phyloP scores from a whole-genome alignment of 2,888 invertebrate genomes.

The Gasteruption jaculator region DNA sequence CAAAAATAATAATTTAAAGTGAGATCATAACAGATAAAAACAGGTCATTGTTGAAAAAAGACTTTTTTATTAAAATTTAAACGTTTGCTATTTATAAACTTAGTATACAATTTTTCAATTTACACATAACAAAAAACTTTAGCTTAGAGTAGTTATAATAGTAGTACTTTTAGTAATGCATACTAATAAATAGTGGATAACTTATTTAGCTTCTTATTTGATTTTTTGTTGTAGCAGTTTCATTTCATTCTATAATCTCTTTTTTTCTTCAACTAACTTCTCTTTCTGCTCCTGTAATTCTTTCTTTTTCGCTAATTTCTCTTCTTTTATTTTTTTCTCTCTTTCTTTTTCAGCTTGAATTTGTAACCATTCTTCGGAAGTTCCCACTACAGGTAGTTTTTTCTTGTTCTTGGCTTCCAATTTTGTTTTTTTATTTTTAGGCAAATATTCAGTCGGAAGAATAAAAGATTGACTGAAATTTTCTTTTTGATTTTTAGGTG shows the following conservation, averaged over 20 bases:
- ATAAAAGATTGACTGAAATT: neutral
- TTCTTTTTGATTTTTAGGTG: neutral
- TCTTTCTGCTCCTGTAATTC: constrained; percentile 1
- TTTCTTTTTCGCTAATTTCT: constrained; percentile 6
- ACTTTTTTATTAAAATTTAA: no score
- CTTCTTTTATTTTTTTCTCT: constrained; percentile 1
- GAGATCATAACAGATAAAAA: no score
- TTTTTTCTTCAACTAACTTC: neutral
- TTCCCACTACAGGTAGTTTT: constrained; percentile 5
- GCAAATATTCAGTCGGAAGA: constrained; percentile 6
- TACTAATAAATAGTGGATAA: no score
- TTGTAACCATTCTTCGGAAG: constrained; percentile 6
- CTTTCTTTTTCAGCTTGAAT: constrained; percentile 4
- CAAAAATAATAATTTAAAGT: no score
- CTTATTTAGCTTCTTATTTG: neutral
- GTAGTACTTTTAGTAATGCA: no score
- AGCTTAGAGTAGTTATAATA: no score
- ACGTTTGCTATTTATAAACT: no score
- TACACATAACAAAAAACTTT: no score
- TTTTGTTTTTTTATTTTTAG: constrained; percentile 7
- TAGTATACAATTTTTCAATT: no score
- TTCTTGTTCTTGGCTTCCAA: neutral
- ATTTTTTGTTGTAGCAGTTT: constrained; percentile 3
- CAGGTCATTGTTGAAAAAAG: no score
- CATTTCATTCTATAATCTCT: neutral